Evolutionary conservation across 2,797 vertebrate genomes (phyloP).

Genomic region (Pangasius djambal): DNA sequence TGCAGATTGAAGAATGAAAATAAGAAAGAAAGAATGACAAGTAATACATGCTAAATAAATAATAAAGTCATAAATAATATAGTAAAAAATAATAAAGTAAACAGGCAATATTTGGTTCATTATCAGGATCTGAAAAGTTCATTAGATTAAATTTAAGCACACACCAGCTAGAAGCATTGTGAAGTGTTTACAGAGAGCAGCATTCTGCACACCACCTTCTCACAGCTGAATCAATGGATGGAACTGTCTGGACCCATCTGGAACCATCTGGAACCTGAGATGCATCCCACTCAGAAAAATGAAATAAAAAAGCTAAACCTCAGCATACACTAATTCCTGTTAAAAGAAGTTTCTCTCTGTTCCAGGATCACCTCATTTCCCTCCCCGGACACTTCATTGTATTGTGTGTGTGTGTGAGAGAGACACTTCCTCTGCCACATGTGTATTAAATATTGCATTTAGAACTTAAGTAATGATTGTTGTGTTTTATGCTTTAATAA

Average conservation of each 20-base stretch:
- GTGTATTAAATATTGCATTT: conserved; percentile 77
- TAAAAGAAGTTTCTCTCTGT: conserved; percentile 14
- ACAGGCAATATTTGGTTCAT: no score
- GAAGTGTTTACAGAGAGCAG: not conserved
- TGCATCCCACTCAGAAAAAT: not conserved
- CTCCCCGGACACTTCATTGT: conserved; percentile 61
- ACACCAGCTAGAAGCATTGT: not conserved
- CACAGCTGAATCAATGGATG: no score
- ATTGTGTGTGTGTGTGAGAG: conserved; percentile 43
- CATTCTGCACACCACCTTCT: not conserved
- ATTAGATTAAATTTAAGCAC: not conserved
- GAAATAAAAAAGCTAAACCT: not conserved
- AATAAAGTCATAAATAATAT: not conserved
- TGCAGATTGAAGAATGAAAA: no score
- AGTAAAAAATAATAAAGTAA: not conserved
- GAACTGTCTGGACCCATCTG: no score
- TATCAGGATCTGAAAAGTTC: no score
- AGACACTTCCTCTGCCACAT: conserved; percentile 44
- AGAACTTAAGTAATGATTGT: conserved; percentile 78
- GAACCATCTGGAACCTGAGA: not conserved
- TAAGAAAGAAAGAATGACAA: no score
- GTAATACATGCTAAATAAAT: not conserved
- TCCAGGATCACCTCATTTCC: conserved; percentile 28
- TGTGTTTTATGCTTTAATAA: conserved; percentile 78
- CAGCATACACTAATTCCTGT: conserved; percentile 27